Conservation (phyloP, 2,888 invertebrate species). For the Tethea ocularis region DNA sequence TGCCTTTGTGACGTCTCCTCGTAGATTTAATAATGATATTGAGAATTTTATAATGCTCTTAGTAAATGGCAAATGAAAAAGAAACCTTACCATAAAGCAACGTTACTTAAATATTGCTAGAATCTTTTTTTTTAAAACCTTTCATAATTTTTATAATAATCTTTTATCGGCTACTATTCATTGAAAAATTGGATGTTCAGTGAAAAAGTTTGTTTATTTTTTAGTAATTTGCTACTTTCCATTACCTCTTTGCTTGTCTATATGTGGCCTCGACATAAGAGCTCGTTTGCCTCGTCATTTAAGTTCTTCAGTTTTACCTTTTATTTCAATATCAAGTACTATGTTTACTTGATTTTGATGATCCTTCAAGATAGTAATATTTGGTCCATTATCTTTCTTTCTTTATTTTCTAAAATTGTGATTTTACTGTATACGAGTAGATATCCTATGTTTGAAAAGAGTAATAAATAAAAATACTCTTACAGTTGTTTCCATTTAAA, state of each 20-base stretch:
- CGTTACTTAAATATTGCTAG: not conserved
- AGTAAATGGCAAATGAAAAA: conserved; percentile 12
- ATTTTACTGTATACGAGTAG: too few species aligned
- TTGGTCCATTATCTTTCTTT: too few species aligned
- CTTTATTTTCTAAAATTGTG: too few species aligned
- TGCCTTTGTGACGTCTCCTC: conserved; percentile 39
- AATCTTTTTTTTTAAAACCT: not conserved
- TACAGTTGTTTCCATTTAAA: not conserved
- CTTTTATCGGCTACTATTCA: not conserved
- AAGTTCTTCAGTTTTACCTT: not conserved
- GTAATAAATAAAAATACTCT: too few species aligned
- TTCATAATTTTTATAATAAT: not conserved
- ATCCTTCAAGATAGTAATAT: too few species aligned
- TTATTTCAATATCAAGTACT: not conserved
- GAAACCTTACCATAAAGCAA: not conserved
- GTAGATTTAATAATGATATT: conserved; percentile 40
- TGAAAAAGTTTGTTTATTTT: not conserved
- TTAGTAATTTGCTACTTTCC: not conserved
- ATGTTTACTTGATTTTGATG: too few species aligned
- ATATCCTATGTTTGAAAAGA: too few species aligned
- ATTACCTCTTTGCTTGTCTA: not conserved
- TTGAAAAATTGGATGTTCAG: not conserved
- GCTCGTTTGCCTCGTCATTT: not conserved
- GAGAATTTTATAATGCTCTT: conserved; percentile 28
- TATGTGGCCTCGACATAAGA: not conserved